Evolutionary conservation across 1,140 invertebrate species (phyloP), one percentile per base, ranked within the genome.

Genomic region (Brachionus manjavacas): DNA sequence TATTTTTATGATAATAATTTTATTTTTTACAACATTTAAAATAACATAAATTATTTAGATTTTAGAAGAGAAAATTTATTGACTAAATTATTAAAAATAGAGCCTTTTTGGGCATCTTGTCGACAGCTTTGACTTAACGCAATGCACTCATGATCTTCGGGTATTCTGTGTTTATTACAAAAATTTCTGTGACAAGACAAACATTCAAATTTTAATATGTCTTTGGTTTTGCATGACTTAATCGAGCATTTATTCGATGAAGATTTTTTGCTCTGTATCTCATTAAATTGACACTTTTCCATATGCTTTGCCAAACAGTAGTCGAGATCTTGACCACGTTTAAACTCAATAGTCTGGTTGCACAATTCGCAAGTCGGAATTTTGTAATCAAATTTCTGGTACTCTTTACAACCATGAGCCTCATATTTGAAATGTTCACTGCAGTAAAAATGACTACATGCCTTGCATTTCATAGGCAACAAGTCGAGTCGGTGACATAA

Each of bases 111-210:
- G 3, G 20, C 20, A 46, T 76, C 11, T 49, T 76, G 39, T 8
- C 43, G 41, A 41, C 68, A 72, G 12, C 14, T 28, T 76, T 46
- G 14, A 28, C 9, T 76, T 4, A 76, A 11, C 9, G 41, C 25
- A 14, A 7, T 25, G 64, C 79, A 81, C 12, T 81, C 39, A 25
- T 81, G 79, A 11, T 64, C 79, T 46, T 81, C 79, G 0, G 79
- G 79, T 81, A 81, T 81, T 31, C 79, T 25, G 60, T 81, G 79
- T 35, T 81, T 81, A 23, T 43, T 68, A 64, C 79, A 81, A 64
- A 43, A 81, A 60, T 81, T 81, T 16, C 31, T 81, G 23, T 64
- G 20, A 68, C 79, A 81, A 20, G 12, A 11, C 12, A 43, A 60
- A 16, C 79, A 81, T 14, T 81, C 79, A 64, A 64, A 81, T 41